Evolutionary conservation across 2,113 vertebrate genomes (phyloP), one percentile per base, ranked within the genome.

Genomic region (Siphamia tubifer): DNA sequence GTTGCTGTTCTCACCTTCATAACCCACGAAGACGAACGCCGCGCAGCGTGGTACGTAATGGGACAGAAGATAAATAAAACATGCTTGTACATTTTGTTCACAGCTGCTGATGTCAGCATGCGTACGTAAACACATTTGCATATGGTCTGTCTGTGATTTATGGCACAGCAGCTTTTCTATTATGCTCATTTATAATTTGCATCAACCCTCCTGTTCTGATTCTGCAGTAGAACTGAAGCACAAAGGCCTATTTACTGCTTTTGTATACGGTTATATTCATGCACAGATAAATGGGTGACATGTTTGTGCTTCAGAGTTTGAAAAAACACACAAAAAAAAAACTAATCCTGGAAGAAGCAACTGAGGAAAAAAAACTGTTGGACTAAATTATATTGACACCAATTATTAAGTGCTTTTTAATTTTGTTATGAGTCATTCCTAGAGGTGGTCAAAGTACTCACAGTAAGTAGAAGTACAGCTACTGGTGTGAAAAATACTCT

Each of bases 71-170:
- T 75, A 58, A 82, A 86, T 79, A 79, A 84, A 81, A 77, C 67
- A 67, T 77, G 71, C 40, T 68, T 19, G 56, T 61, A 48, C 57
- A 43, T 77, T 72, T 68, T 49, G 68, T 69, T 51, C 55, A 35
- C 55, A 67, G 31, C 53, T 82, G 83, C 70, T 76, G 79, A 83
- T 77, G 56, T 85, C 87, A 83, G 81, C 77, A 81, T 68, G 45
- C 24, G 6, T 52, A 13, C 24, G 5, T 57, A 73, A 72, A 75
- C 68, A 78, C 67, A 86, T 85, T 74, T 89, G 79, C 79, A 83
- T 85, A 56, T 2, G 48, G 15, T 67, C 48, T 44, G 77, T 73
- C 76, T 71, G 63, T 85, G 74, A 90, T 83, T 81, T 82, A 87
- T 82, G 62, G 69, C 45, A 54, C 43, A 58, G 35, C 42, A 23